Base-by-base conservation (phyloP, 1,140 invertebrate species). In the Seison nebaliae region DNA sequence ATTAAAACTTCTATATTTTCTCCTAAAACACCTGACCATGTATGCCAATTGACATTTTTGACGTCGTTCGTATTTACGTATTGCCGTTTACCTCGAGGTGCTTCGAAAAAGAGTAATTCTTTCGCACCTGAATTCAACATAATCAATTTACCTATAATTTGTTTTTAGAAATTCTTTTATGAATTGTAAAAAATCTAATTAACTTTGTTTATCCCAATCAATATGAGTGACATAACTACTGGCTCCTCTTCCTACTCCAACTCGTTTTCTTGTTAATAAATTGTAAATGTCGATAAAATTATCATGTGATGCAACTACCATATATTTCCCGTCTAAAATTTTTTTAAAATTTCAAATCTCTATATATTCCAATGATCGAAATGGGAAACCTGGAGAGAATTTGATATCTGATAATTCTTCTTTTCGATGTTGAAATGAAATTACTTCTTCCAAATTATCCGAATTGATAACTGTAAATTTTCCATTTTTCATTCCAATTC, bases 251-350 rank as follows among this genome's bases (percentile, higher is more conserved):
- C 58, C 58, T 4, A 51, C 52, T n/a, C 58, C 56, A 3, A 59
- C 54, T 22, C 54, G 31, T 34, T 58, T 57, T 33, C 46, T 44
- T n/a, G 48, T 52, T 5, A 49, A 32, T 5, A 57, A 53, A 45
- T 53, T 60, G 43, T 60, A 60, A 18, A 60, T 54, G 37, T 60
- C 58, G 8, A 60, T 53, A 50, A 59, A 58, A 45, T 60, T 60
- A 46, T 60, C 58, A 49, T 60, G 58, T 14, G 58, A 59, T 4
- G 48, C 58, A 14, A 60, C 55, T n/a, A 57, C 58, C 18, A 60
- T 43, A 34, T 59, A 60, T 42, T 56, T 58, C 12, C 55, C 55
- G 8, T 32, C 15, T 20, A 9, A 9, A 9, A 9, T 9, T 9
- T 26, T 26, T 26, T 26, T 9, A 9, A 9, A 26, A 26, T n/a